A percentile compares a stretch with the other conserved stretches of the same genome.
Evolutionary conservation across 1,140 invertebrate genomes (phyloP).

Genomic region (Zaprionus capensis): DNA sequence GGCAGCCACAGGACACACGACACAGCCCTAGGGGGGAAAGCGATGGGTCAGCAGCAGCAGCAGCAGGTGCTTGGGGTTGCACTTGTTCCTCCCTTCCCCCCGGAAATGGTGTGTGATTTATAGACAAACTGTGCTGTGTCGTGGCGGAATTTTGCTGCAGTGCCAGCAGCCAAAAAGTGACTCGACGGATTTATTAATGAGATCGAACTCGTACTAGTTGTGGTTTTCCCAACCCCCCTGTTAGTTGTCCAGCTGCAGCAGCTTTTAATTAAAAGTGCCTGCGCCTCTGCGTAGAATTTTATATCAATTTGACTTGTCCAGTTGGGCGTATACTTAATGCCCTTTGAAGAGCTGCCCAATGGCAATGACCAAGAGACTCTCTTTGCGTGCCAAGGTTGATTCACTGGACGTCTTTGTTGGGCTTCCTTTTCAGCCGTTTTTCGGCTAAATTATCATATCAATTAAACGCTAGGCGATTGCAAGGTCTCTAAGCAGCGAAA

Average conservation of each 20-base stretch:
- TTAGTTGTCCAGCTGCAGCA: slow-evolving; percentile 54
- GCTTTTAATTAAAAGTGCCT: slow-evolving; percentile 71
- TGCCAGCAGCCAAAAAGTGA: slow-evolving; percentile 39
- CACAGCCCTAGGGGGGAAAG: slow-evolving; percentile 34
- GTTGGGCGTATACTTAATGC: slow-evolving; percentile 58
- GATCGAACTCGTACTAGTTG: slow-evolving; percentile 51
- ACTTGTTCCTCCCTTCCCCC: slow-evolving; percentile 56
- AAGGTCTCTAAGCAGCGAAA: slow-evolving; percentile 42
- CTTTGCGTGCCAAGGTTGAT: slow-evolving; percentile 47
- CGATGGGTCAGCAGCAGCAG: slow-evolving; percentile 40
- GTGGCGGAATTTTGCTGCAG: slow-evolving; percentile 58
- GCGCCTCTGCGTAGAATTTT: not conserved
- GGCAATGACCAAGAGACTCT: not conserved
- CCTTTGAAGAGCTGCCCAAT: not conserved
- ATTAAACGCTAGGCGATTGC: slow-evolving; percentile 58
- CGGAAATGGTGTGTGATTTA: slow-evolving; percentile 74
- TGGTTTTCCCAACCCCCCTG: slow-evolving; percentile 31
- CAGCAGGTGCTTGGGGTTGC: slow-evolving; percentile 68
- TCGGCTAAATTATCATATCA: slow-evolving; percentile 71
- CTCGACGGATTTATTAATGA: slow-evolving; percentile 78
- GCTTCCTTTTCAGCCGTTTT: slow-evolving; percentile 33
- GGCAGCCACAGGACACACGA: slow-evolving; percentile 13
- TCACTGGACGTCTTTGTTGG: slow-evolving; percentile 10
- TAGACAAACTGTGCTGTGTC: slow-evolving; percentile 44
- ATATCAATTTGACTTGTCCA: slow-evolving; percentile 7